Conservation (phyloP, 2,113 vertebrate species). For the Chiloscyllium plagiosum region DNA sequence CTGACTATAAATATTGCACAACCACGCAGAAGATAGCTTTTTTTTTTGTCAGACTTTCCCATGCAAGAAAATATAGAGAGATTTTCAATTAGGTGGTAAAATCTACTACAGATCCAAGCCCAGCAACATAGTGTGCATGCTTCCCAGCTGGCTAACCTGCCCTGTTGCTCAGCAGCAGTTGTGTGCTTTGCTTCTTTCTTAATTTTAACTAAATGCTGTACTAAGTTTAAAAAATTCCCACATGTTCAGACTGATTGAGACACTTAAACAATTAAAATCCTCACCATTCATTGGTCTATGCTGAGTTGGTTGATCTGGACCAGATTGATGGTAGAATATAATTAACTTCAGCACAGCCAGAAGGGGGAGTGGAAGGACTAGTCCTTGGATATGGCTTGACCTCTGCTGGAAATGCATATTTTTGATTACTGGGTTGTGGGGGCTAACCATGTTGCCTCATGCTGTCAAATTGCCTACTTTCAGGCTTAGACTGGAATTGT, state of each 20-base stretch:
- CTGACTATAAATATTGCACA: background rate
- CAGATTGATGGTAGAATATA: background rate
- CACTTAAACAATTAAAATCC: background rate
- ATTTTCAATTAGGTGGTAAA: background rate
- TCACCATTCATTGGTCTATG: background rate
- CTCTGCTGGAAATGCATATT: background rate
- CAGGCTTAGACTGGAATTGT: background rate
- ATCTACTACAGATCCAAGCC: background rate
- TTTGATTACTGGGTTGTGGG: background rate
- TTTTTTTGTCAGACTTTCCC: background rate
- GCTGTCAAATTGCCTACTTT: background rate
- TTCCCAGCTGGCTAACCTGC: background rate
- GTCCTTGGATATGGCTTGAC: background rate
- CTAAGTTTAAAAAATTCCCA: constrained; percentile 1
- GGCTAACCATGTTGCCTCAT: background rate
- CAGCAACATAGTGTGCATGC: background rate
- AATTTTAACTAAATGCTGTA: background rate
- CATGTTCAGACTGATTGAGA: background rate
- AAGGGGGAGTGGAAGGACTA: background rate
- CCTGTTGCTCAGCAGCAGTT: background rate
- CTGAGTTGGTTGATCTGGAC: background rate
- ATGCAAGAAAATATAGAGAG: background rate
- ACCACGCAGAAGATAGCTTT: background rate
- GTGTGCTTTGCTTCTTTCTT: constrained; percentile 9
- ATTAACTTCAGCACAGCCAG: background rate